Evolutionary conservation across 1,140 invertebrate species (phyloP).

Genomic region (Cardiocondyla obscurior): DNA sequence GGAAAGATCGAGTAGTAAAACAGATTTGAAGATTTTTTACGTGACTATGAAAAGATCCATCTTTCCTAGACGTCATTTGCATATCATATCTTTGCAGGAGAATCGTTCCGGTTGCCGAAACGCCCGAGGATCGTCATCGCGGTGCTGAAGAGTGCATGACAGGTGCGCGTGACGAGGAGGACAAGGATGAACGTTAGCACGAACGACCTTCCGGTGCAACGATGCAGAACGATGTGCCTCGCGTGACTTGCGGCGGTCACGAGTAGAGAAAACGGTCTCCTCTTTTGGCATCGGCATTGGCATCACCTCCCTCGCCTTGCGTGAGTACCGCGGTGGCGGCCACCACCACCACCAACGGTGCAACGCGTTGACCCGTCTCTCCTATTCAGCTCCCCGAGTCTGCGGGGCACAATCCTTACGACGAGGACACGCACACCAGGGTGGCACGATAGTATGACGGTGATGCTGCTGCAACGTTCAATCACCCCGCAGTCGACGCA

Average conservation of each 20-base stretch:
- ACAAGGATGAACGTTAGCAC: background rate
- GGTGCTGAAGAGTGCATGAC: background rate
- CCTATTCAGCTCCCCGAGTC: constrained; percentile 14
- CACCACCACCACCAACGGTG: constrained; percentile 11
- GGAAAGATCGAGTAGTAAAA: background rate
- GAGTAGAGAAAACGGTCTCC: constrained; percentile 26
- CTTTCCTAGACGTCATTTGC: background rate
- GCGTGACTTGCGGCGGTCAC: constrained; percentile 61
- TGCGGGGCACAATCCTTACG: constrained; percentile 61
- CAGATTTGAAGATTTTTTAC: background rate
- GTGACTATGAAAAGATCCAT: background rate
- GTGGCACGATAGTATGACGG: constrained; percentile 83
- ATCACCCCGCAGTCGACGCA: constrained; percentile 82
- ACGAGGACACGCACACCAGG: constrained; percentile 72
- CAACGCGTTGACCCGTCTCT: constrained; percentile 23
- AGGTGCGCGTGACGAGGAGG: background rate
- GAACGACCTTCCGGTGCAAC: constrained; percentile 28
- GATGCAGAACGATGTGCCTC: constrained; percentile 39
- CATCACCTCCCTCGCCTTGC: constrained; percentile 1
- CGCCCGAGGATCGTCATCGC: background rate
- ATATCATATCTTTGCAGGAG: background rate
- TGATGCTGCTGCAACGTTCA: constrained; percentile 85
- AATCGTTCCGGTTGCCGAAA: background rate
- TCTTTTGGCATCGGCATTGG: background rate
- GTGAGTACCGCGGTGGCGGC: constrained; percentile 4